phyloP scores from a whole-genome alignment of 2,113 vertebrate species.

The Lontra canadensis region DNA sequence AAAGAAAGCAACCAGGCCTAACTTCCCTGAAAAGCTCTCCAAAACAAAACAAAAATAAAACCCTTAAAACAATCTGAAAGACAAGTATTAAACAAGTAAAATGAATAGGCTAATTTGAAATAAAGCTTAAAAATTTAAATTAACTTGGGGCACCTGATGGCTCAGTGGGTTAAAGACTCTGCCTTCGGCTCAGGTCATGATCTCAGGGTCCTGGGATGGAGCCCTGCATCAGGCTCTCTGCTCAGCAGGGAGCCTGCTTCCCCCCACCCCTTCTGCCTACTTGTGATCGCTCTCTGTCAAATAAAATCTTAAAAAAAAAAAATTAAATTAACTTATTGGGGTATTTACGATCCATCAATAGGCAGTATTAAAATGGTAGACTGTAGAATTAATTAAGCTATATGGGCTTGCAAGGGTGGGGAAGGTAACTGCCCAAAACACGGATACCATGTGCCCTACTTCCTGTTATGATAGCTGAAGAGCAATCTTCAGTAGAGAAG shows the following conservation, averaged over 20 bases:
- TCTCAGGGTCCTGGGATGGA: too few relatives aligned
- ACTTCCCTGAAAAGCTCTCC: constrained; percentile 4
- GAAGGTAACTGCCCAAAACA: neutral
- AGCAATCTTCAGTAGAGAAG: neutral
- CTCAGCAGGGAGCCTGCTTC: too few relatives aligned
- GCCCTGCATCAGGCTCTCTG: too few relatives aligned
- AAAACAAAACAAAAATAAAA: constrained; percentile 10
- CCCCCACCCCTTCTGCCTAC: too few relatives aligned
- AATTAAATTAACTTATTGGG: neutral
- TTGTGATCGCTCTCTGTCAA: too few relatives aligned
- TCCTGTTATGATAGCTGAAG: neutral
- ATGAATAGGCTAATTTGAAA: neutral
- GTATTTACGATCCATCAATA: neutral
- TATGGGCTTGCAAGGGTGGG: neutral
- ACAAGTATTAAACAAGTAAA: neutral
- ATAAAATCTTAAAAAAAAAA: too few relatives aligned
- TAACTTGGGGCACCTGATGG: neutral
- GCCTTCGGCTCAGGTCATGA: too few relatives aligned
- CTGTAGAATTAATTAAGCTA: neutral
- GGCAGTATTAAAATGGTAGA: neutral
- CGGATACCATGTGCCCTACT: neutral
- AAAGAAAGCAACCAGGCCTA: constrained; percentile 8
- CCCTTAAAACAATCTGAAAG: neutral
- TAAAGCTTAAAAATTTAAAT: neutral
- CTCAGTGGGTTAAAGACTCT: too few relatives aligned